Conservation (phyloP, 2,797 vertebrate genomes). For the Chrysocyon brachyurus region DNA sequence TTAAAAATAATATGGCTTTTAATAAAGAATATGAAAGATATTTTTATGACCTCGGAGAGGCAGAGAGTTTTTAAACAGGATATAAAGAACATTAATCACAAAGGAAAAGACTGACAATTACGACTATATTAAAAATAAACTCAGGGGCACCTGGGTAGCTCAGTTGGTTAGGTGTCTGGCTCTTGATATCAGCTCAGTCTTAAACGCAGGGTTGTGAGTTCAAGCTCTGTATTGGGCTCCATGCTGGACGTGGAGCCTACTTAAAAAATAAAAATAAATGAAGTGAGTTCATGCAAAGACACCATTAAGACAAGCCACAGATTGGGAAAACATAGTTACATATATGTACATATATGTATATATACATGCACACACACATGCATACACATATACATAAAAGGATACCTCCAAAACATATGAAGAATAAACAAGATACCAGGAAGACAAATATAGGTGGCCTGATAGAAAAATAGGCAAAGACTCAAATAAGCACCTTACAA, state of each 20-base stretch:
- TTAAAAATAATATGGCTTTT: background rate
- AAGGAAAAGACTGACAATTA: background rate
- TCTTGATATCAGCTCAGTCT: background rate
- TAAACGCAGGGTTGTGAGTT: background rate
- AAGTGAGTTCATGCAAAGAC: background rate
- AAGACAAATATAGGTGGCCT: background rate
- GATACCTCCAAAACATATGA: background rate
- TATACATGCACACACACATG: background rate
- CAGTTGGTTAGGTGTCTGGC: background rate
- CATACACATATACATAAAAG: background rate
- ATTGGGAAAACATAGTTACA: background rate
- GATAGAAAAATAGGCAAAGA: background rate
- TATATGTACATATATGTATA: background rate
- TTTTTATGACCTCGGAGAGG: background rate
- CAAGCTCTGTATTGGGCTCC: background rate
- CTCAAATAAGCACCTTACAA: background rate
- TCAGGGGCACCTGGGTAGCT: background rate
- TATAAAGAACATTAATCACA: background rate
- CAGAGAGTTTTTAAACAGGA: background rate
- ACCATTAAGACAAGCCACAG: background rate
- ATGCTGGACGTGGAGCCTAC: background rate
- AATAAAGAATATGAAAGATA: background rate
- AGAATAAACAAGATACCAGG: background rate
- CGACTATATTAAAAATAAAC: background rate
- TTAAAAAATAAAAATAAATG: background rate